These are phyloP conservation scores for Camelus dromedarius DNA, from an alignment of 2,113 vertebrate genomes.

Conservation along the genomic window DNA sequence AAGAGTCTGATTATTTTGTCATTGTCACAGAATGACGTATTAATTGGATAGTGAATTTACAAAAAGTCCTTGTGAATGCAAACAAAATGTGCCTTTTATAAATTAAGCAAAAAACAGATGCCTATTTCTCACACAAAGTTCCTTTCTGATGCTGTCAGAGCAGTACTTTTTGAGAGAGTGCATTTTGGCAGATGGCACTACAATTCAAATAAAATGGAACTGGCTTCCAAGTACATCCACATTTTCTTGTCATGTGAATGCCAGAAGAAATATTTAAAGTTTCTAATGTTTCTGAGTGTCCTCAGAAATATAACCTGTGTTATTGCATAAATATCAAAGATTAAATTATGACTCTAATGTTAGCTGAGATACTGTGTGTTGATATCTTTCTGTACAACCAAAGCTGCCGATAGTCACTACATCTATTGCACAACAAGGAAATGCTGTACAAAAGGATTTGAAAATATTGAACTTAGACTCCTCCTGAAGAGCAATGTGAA, in stretches of 20 bases:
- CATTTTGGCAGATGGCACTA: slow-evolving; percentile 85
- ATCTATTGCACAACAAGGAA: slow-evolving; percentile 60
- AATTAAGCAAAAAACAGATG: slow-evolving; percentile 78
- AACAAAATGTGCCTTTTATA: slow-evolving; percentile 81
- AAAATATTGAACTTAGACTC: slow-evolving; percentile 35
- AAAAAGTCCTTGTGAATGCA: slow-evolving; percentile 78
- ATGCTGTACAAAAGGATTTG: not conserved
- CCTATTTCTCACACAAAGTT: slow-evolving; percentile 74
- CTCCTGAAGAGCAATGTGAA: not conserved
- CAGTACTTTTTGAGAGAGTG: slow-evolving; percentile 71
- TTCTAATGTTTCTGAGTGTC: slow-evolving; percentile 73
- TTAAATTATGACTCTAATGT: slow-evolving; percentile 71
- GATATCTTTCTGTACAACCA: slow-evolving; percentile 26
- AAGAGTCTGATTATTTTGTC: slow-evolving; percentile 81
- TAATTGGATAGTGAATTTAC: slow-evolving; percentile 75
- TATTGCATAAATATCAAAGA: slow-evolving; percentile 65
- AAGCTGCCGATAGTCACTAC: slow-evolving; percentile 57
- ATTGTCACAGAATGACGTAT: slow-evolving; percentile 70
- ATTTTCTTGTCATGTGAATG: slow-evolving; percentile 81
- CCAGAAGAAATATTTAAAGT: slow-evolving; percentile 80
- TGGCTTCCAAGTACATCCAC: slow-evolving; percentile 78
- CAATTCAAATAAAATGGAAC: slow-evolving; percentile 86
- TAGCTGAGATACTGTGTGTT: not conserved
- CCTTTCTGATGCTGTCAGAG: slow-evolving; percentile 74
- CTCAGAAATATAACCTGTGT: slow-evolving; percentile 80